phyloP scores from a whole-genome alignment of 2,888 invertebrate species.

The Leucoptera coffeella region DNA sequence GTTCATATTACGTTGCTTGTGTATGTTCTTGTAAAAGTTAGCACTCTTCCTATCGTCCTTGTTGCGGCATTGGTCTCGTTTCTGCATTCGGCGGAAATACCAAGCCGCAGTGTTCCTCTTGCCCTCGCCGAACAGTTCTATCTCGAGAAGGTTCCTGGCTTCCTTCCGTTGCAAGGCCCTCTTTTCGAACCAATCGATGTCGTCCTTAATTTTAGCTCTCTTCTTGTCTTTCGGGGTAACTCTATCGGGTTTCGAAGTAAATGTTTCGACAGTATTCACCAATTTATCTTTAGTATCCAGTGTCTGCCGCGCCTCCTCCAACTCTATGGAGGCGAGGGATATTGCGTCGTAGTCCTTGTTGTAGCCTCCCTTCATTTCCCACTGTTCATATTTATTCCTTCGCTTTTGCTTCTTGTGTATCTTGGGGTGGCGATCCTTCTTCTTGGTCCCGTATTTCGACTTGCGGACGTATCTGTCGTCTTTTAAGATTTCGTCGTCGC shows the following conservation, averaged over 20 bases:
- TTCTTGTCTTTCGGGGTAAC: not conserved
- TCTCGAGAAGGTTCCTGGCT: constrained; percentile 27
- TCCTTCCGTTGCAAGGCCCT: constrained; percentile 22
- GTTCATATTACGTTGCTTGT: constrained; percentile 26
- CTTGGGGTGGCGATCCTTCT: constrained; percentile 28
- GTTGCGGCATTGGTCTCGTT: constrained; percentile 34
- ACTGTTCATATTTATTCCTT: constrained; percentile 35
- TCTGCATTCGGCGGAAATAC: constrained; percentile 43
- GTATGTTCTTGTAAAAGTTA: constrained; percentile 19
- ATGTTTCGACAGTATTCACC: not conserved
- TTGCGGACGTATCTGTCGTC: constrained; percentile 28
- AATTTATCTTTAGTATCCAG: not conserved
- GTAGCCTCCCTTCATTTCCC: constrained; percentile 38
- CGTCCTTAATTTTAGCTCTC: constrained; percentile 3
- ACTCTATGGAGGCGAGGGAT: constrained; percentile 16
- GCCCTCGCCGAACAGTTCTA: constrained; percentile 24
- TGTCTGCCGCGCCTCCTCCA: no score
- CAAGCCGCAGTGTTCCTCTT: constrained; percentile 28
- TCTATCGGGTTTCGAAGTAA: not conserved
- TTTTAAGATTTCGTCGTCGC: constrained; percentile 29
- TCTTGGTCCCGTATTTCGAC: constrained; percentile 7
- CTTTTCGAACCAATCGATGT: constrained; percentile 26
- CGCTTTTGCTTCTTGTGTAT: constrained; percentile 33
- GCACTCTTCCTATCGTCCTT: constrained; percentile 29
- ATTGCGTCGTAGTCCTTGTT: constrained; percentile 32